phyloP scores from a whole-genome alignment of 2,113 vertebrate species.

The Chitala chitala region DNA sequence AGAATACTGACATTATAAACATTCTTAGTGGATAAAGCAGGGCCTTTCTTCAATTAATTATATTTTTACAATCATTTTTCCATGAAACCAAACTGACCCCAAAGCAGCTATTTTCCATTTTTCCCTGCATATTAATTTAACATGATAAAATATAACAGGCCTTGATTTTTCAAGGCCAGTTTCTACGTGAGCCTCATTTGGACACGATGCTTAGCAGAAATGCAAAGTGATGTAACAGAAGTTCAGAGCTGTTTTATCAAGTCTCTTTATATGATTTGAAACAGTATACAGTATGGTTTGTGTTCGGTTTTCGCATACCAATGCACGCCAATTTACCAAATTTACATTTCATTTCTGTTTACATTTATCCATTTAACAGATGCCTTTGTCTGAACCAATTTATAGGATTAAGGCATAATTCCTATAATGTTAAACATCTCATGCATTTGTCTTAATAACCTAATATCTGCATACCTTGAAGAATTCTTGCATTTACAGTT shows the following conservation, averaged over 20 bases:
- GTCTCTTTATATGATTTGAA: background rate
- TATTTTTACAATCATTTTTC: slow-evolving; percentile 27
- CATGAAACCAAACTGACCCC: slow-evolving; percentile 24
- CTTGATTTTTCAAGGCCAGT: slow-evolving; percentile 27
- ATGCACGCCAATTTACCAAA: no score
- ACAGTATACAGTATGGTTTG: background rate
- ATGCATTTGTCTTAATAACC: no score
- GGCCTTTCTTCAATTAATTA: slow-evolving; percentile 34
- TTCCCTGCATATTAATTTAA: slow-evolving; percentile 32
- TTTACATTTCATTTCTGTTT: background rate
- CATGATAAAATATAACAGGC: slow-evolving; percentile 27
- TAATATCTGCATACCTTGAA: background rate
- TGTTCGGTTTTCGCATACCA: background rate
- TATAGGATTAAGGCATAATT: no score
- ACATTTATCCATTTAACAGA: background rate
- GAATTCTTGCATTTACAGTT: background rate
- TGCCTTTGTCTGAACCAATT: background rate
- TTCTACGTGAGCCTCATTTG: slow-evolving; percentile 34
- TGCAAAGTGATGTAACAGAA: slow-evolving; percentile 25
- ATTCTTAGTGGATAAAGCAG: slow-evolving; percentile 19
- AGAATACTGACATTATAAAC: slow-evolving; percentile 27
- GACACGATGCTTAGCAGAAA: slow-evolving; percentile 30
- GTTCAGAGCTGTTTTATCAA: background rate
- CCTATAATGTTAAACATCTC: no score
- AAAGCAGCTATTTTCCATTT: slow-evolving; percentile 32